phyloP scores from a whole-genome alignment of 1,140 invertebrate genomes.

The Caenorhabditis inopinata region DNA sequence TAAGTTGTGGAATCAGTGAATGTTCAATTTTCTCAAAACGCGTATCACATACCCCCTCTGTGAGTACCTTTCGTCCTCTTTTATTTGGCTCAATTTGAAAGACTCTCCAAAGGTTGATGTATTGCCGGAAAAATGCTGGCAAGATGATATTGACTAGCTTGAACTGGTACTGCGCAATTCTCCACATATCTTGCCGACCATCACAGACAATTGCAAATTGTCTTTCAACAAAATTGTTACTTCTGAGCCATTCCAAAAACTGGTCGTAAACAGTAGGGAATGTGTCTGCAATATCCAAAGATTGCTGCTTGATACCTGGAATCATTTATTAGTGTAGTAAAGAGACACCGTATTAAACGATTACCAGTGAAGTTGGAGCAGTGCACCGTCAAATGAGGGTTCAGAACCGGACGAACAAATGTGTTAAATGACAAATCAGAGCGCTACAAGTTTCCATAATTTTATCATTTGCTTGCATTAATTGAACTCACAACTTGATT shows the following conservation, averaged over 20 bases:
- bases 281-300: not conserved
- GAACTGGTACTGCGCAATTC: constrained; percentile 1
- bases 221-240: not conserved
- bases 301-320: not conserved
- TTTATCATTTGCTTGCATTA: too few species aligned
- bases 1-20: too few species aligned
- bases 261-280: not conserved
- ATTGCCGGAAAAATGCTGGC: not conserved
- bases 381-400: not conserved
- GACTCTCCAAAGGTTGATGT: not conserved
- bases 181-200: constrained; percentile 7
- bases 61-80: too few species aligned
- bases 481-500: not conserved
- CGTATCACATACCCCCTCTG: too few species aligned
- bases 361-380: not conserved
- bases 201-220: not conserved
- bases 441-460: not conserved
- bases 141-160: not conserved
- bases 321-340: not conserved
- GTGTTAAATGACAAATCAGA: not conserved
- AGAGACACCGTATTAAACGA: not conserved
- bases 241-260: not conserved
- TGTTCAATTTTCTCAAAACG: not conserved
- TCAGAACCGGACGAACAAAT: not conserved
- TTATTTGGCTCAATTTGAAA: not conserved